Evolutionary conservation across 1,140 invertebrate species (phyloP), one percentile per base, ranked within the genome.

Genomic region (Brachionus calyciflorus): DNA sequence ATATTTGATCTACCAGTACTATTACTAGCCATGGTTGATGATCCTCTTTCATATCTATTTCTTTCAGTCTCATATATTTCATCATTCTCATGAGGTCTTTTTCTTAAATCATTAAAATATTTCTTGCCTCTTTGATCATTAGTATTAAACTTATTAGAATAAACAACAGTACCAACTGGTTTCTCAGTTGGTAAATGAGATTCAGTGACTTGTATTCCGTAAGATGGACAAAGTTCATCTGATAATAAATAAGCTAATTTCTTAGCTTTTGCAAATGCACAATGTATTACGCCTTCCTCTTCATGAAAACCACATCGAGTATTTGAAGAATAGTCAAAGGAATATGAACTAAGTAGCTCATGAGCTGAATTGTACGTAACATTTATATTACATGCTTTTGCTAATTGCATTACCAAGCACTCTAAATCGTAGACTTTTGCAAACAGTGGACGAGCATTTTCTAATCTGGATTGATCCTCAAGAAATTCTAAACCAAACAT

Each of bases 241-340:
- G 69, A 73, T 2, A 73, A 51, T n/a, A 51, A 41, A 55, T 51
- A 73, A 17, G 48, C 46, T 19, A 12, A 17, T 49, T 41, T 49
- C 51, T 73, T 73, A 3, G 40, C 69, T 37, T 28, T 9, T 33
- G 46, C 69, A 19, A 73, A 28, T 14, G 69, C 69, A 33, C 69
- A 73, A 51, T 49, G 26, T 30, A 26, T 46, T 7, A 55, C 30
- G 1, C 69, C 69, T 19, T 21, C 14, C 28, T 73, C 69, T 5
- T 73, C 69, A 30, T 73, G 69, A 41, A 51, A 73, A 21, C 6
- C 14, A 49, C 69, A 73, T 14, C 69, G 21, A 30, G 44, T 51
- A 51, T 73, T 51, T 30, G 46, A 40, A 24, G 69, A 28, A 55
- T 73, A 73, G 46, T 73, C 69, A 21, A 37, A 73, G 9, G 69